Evolutionary conservation across 1,140 invertebrate species (phyloP).

Genomic region (Lepidurus apus): DNA sequence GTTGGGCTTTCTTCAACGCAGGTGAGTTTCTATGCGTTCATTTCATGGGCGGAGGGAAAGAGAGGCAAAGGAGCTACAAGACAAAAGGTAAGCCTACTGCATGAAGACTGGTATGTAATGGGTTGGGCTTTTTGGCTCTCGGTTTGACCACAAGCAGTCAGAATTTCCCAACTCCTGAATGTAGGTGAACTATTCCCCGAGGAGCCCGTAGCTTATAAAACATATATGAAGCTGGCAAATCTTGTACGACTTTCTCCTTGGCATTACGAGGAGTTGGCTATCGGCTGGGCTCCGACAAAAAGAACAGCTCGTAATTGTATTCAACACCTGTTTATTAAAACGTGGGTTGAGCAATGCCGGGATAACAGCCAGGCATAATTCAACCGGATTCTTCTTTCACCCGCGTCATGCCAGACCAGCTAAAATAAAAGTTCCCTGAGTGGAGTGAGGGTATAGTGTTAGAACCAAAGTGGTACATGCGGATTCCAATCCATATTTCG

Average conservation of each 20-base stretch:
- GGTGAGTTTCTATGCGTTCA: too few relatives aligned
- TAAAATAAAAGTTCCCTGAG: neutral
- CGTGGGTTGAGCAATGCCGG: neutral
- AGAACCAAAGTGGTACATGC: too few relatives aligned
- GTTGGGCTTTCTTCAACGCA: too few relatives aligned
- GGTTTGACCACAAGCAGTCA: neutral
- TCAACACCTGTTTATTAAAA: slow-evolving; percentile 15
- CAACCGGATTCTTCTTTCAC: neutral
- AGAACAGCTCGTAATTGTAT: neutral
- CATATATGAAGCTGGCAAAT: neutral
- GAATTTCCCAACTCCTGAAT: neutral
- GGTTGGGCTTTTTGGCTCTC: neutral
- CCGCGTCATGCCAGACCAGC: neutral
- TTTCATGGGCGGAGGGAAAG: too few relatives aligned
- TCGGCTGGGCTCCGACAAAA: neutral
- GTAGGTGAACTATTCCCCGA: slow-evolving; percentile 18
- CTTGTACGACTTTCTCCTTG: neutral
- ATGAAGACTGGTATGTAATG: neutral
- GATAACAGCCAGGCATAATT: neutral
- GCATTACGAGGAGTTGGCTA: neutral
- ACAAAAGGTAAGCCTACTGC: too few relatives aligned
- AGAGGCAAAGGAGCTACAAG: too few relatives aligned
- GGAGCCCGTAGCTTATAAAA: neutral
- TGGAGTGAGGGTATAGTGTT: neutral
- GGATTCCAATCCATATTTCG: too few relatives aligned